Conservation (phyloP, 2,797 vertebrate species). For the Cuculus canorus region DNA sequence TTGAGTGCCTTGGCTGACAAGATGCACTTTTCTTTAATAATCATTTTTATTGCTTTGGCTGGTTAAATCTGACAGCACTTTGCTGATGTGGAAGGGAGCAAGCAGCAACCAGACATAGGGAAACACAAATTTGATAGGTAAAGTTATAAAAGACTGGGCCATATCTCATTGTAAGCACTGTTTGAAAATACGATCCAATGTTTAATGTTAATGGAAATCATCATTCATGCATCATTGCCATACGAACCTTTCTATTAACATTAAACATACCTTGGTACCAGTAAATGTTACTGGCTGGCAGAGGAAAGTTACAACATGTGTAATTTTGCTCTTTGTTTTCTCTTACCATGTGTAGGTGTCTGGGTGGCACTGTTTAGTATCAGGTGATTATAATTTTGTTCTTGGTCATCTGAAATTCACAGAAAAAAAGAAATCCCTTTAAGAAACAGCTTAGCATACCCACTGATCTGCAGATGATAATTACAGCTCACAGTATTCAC, state of each 20-base stretch:
- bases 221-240: not conserved
- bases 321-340: slow-evolving; percentile 64
- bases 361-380: slow-evolving; percentile 92
- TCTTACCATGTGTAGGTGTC: slow-evolving; percentile 96
- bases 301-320: slow-evolving; percentile 63
- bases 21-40: not conserved
- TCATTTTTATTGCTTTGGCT: not conserved
- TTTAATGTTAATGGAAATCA: slow-evolving; percentile 45
- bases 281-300: slow-evolving; percentile 29
- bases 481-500: slow-evolving; percentile 66
- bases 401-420: slow-evolving; percentile 91
- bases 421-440: slow-evolving; percentile 79
- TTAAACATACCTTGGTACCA: slow-evolving; percentile 25
- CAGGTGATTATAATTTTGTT: slow-evolving; percentile 94
- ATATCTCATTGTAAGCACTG: not conserved
- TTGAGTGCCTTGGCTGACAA: not conserved
- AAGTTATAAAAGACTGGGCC: not conserved
- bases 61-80: not conserved
- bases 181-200: slow-evolving; percentile 33
- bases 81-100: not conserved
- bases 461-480: slow-evolving; percentile 65
- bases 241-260: slow-evolving; percentile 34
- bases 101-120: not conserved
- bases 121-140: not conserved
- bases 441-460: slow-evolving; percentile 46